A percentile compares a stretch with the other conserved stretches of the same genome.
Conservation (phyloP, 2,888 invertebrate genomes). For the Hypselothyrea guttata region DNA sequence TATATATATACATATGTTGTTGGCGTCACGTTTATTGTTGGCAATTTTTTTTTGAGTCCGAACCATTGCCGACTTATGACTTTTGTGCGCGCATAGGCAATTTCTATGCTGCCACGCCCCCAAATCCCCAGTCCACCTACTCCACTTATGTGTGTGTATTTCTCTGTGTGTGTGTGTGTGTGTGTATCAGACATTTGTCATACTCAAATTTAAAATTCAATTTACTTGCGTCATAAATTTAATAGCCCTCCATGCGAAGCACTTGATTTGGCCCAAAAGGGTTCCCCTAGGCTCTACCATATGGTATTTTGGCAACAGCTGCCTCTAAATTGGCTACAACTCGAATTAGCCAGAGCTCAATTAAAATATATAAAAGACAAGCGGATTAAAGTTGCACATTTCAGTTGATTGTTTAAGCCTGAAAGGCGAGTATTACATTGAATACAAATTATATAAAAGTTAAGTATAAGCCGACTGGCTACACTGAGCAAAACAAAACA, state of each 20-base stretch:
- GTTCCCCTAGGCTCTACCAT: slow-evolving; percentile 20
- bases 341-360: slow-evolving; percentile 1
- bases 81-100: slow-evolving; percentile 67
- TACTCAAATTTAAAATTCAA: slow-evolving; percentile 81
- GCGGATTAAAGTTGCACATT: background rate
- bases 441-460: no score
- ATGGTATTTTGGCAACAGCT: slow-evolving; percentile 14
- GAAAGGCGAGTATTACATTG: no score
- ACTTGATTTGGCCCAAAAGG: slow-evolving; percentile 53
- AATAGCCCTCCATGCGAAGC: slow-evolving; percentile 59
- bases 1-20: slow-evolving; percentile 45
- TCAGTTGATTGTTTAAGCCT: no score
- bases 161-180: slow-evolving; percentile 21
- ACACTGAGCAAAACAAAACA: no score
- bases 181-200: slow-evolving; percentile 71
- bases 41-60: slow-evolving; percentile 46
- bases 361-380: slow-evolving; percentile 3
- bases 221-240: slow-evolving; percentile 79
- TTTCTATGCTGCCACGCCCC: slow-evolving; percentile 49
- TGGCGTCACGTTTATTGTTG: slow-evolving; percentile 66
- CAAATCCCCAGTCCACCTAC: background rate
- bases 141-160: no score
- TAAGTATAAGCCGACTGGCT: no score
- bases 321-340: background rate
- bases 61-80: slow-evolving; percentile 66